Percentiles rank a stretch among this genome's conserved stretches.
Evolutionary conservation across 2,888 invertebrate species (phyloP).

Genomic region (Nematopogon swammerdamellus): DNA sequence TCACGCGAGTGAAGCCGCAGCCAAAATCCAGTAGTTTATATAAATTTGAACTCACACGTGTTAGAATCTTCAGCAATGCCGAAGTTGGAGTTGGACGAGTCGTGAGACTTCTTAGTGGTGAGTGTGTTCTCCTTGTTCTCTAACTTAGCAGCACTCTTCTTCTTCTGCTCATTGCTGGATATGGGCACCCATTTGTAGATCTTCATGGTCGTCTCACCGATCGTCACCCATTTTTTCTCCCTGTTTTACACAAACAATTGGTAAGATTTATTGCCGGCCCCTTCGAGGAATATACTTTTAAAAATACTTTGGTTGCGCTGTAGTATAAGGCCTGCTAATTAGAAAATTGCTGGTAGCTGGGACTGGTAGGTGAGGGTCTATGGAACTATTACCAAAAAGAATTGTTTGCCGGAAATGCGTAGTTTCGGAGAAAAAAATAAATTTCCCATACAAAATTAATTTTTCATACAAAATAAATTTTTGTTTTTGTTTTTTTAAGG

Average conservation of each 20-base stretch:
- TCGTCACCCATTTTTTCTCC: slow-evolving; percentile 99
- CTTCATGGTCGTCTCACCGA: slow-evolving; percentile 97
- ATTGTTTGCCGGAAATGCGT: too few relatives aligned
- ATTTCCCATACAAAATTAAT: slow-evolving; percentile 3
- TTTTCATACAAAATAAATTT: slow-evolving; percentile 2
- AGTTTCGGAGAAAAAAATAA: slow-evolving; percentile 1
- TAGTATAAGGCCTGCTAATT: too few relatives aligned
- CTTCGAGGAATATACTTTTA: too few relatives aligned
- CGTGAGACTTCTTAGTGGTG: slow-evolving; percentile 63
- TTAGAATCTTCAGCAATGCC: slow-evolving; percentile 88
- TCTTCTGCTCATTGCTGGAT: slow-evolving; percentile 75
- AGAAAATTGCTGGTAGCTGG: too few relatives aligned
- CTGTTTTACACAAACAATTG: slow-evolving; percentile 38
- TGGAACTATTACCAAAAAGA: too few relatives aligned
- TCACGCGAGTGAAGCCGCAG: too few relatives aligned
- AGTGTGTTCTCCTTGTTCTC: slow-evolving; percentile 78
- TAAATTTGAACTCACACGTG: slow-evolving; percentile 64
- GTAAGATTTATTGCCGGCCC: too few relatives aligned
- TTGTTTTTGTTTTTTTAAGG: too few relatives aligned
- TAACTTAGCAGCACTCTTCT: slow-evolving; percentile 63
- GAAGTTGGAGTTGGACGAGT: slow-evolving; percentile 79
- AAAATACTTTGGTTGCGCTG: too few relatives aligned
- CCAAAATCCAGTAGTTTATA: too few relatives aligned
- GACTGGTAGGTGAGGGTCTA: too few relatives aligned
- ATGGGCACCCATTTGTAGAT: slow-evolving; percentile 99